Conservation (phyloP, 2,888 invertebrate species). For the Drosophila mayaguana region DNA sequence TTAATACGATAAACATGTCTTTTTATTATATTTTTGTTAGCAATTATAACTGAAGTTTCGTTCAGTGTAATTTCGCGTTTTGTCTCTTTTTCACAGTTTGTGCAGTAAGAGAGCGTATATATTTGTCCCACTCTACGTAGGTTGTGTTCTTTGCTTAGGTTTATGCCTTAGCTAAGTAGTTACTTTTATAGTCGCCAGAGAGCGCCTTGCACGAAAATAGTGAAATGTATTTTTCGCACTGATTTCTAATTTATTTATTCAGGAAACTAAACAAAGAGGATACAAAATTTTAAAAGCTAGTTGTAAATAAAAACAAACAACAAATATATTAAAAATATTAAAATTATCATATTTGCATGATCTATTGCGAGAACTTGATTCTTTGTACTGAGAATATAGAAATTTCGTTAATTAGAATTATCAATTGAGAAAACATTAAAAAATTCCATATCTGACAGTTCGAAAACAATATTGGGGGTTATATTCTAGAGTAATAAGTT, state of each 20-base stretch:
- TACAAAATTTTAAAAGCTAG: too few species aligned
- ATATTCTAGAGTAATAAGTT: background rate
- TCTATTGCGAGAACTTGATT: too few species aligned
- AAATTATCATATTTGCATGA: too few species aligned
- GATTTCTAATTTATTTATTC: background rate
- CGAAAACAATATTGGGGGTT: background rate
- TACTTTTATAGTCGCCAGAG: background rate
- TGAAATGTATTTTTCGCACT: background rate
- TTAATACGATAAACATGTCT: background rate
- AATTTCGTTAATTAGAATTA: too few species aligned
- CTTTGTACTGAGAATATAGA: too few species aligned
- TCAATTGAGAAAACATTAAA: too few species aligned
- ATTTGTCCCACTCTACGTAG: conserved; percentile 1
- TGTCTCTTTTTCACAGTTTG: conserved; percentile 13
- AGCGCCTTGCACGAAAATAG: accelerated
- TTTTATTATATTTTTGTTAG: background rate
- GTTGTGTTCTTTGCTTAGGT: conserved; percentile 31
- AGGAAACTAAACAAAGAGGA: too few species aligned
- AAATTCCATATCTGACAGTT: too few species aligned
- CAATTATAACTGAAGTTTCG: background rate
- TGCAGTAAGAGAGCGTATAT: background rate
- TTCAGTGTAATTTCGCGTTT: conserved; percentile 21
- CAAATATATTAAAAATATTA: background rate
- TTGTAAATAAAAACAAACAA: background rate
- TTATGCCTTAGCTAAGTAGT: background rate